Conservation (phyloP, 2,797 vertebrate species). For the Neomorphus geoffroyi region DNA sequence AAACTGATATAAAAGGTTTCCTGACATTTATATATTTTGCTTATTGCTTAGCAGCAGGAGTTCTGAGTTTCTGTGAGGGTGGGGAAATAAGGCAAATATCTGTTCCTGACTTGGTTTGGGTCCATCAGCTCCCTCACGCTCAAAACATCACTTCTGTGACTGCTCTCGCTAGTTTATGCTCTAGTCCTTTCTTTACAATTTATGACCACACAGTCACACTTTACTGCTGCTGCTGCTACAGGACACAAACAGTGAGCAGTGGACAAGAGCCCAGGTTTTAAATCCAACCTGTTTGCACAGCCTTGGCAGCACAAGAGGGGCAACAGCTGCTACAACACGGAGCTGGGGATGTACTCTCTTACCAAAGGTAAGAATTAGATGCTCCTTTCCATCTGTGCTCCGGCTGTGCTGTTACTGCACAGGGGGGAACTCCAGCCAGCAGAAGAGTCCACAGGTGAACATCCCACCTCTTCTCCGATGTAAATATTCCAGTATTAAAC, state of each 20-base stretch:
- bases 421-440: neutral
- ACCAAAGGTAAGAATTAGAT: rapidly evolving
- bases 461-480: neutral
- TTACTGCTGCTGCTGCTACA: neutral
- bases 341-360: neutral
- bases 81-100: neutral
- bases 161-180: neutral
- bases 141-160: neutral
- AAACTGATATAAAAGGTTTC: neutral
- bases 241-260: neutral
- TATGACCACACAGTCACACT: neutral
- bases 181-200: neutral
- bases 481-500: neutral
- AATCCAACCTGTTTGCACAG: rapidly evolving
- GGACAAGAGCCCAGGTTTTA: neutral
- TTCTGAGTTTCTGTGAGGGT: neutral
- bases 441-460: neutral
- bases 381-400: neutral
- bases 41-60: constrained; percentile 14
- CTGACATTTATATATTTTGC: neutral
- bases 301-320: neutral
- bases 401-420: neutral
- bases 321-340: rapidly evolving
- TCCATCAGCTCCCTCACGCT: neutral
- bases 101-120: neutral